phyloP scores from a whole-genome alignment of 1,140 invertebrate species.

The Pemphigus obesinymphae region DNA sequence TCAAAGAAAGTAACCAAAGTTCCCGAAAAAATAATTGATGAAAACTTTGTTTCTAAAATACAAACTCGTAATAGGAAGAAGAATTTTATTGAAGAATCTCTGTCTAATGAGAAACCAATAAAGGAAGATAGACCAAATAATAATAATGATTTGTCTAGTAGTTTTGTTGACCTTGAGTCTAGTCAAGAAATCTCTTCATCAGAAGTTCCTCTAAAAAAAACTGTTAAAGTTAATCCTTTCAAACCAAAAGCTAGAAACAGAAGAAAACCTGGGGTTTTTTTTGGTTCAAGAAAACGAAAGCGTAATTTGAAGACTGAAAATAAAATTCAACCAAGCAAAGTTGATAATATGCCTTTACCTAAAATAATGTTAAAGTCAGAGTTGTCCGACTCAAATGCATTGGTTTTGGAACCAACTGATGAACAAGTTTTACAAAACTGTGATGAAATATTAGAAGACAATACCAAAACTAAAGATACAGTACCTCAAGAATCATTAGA shows the following conservation, averaged over 20 bases:
- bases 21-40: neutral
- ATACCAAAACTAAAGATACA: neutral
- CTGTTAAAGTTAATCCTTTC: slow-evolving; percentile 18
- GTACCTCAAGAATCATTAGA: neutral
- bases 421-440: neutral
- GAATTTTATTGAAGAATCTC: neutral
- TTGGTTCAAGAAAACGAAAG: slow-evolving; percentile 31
- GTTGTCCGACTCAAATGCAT: neutral
- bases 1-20: neutral
- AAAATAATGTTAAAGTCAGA: neutral
- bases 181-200: slow-evolving; percentile 22
- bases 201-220: neutral
- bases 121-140: neutral
- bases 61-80: slow-evolving; percentile 28
- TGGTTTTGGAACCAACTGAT: neutral
- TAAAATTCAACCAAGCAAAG: slow-evolving; percentile 15
- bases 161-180: slow-evolving; percentile 30
- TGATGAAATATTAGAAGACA: neutral
- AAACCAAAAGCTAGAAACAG: slow-evolving; percentile 25
- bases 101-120: neutral
- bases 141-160: slow-evolving; percentile 5
- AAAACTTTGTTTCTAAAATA: slow-evolving; percentile 6
- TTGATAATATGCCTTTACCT: neutral
- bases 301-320: slow-evolving; percentile 26
- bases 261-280: slow-evolving; percentile 28